Evolutionary conservation across 2,797 vertebrate species (phyloP), one percentile per base, ranked within the genome.

Genomic region (Semaprochilodus insignis): DNA sequence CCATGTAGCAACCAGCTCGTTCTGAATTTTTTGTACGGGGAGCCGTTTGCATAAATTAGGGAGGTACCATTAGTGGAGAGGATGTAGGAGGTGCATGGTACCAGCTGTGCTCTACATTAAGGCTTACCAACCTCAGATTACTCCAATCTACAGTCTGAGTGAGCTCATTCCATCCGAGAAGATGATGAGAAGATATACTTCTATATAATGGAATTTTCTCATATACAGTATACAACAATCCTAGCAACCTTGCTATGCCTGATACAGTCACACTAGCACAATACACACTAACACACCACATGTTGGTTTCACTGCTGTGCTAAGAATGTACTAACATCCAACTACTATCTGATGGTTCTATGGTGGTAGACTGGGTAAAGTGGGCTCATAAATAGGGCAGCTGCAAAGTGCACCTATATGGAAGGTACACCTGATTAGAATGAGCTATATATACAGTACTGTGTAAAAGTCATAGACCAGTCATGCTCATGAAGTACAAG

Each of bases 11-110:
- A 1, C 23, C 55, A 23, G 57, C 62, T 51, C 36, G 2, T 51
- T 54, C 23, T 62, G 79, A 63, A 16, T 36, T 82, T 82, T 81
- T 69, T 77, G 14, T 71, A 57, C 57, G 4, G 31, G 21, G 25
- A 63, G 10, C 52, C 54, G 40, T 48, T 65, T 87, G 31, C 83
- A 85, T 85, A 85, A 83, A 76, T 81, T 74, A 87, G 25, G 19
- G 51, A 15, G 19, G 10, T 54, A 36, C 36, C 70, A 79, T 82
- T 84, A 77, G 79, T 19, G 23, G 27, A 77, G 21, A 51, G 25
- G 44, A 36, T 62, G 66, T 77, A 75, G 69, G 74, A 78, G 70
- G 71, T 84, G 66, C 25, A 60, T 78, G 72, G 17, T 71, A 59
- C 71, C 81, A 65, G 76, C 69, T 80, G 72, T 83, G 70, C 13